Evolutionary conservation across 2,797 vertebrate genomes (phyloP), one percentile per base, ranked within the genome.

Genomic region (Sus cebifrons): DNA sequence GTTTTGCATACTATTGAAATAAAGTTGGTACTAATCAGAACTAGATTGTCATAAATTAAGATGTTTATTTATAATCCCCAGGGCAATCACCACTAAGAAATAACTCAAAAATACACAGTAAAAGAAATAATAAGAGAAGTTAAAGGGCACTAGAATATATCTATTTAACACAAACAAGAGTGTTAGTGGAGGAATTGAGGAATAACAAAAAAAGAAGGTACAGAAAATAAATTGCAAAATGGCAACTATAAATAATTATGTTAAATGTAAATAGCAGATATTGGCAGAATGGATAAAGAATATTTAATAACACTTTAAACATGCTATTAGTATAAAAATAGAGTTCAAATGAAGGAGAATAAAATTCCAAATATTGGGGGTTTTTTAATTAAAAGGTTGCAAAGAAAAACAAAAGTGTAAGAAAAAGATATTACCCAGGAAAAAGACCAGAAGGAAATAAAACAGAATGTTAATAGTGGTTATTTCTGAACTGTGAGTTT

Each of bases 401-500:
- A 54, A 96, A 86, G 60, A 44, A 20, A 65, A 74, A 85, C 40
- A 44, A 62, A 32, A 49, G 7, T 67, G 7, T 56, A 65, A 32
- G 18, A 70, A 74, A 54, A 82, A 82, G 44, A 27, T n/a, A 52
- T 70, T 49, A 87, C 13, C 60, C 52, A 62, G 65, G 71, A 54
- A 74, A 84, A 88, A 73, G 25, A 83, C 25, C 29, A 81, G 52
- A 64, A 85, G 40, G 29, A 82, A 91, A 83, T 29, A 85, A 52
- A 77, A 86, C 32, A 32, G 29, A 93, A 79, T 17, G 40, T 54
- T 54, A 86, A 64, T 13, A 68, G 25, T 64, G 56, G 10, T 77
- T 62, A 82, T 91, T 96, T 91, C 27, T 77, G 54, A 86, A 91
- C 44, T 70, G 14, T 36, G 54, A 87, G 62, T 87, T 87, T 86